Evolutionary conservation across 2,113 vertebrate species (phyloP), one percentile per base, ranked within the genome.

Genomic region (Clupea harengus): DNA sequence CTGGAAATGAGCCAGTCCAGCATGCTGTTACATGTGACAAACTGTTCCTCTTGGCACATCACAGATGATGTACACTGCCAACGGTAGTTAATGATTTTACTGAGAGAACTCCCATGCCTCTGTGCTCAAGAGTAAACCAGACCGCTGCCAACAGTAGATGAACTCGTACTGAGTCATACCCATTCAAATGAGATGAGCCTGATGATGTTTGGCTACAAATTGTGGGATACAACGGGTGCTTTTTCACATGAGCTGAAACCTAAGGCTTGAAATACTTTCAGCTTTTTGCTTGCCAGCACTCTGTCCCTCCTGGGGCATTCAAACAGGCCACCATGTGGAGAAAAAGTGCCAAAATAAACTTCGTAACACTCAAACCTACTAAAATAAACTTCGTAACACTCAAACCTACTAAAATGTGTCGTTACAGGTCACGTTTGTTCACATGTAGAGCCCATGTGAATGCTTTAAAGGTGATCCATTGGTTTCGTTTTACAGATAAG

Each of bases 41-140:
- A 28, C 10, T 10, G 2, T 72, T 32, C n/a, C 64, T 32, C 28
- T 32, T 25, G 64, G 64, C 64, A 72, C 64, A 72, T 32, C 64
- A 32, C 64, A 72, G 64, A 13, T 72, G 64, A 13, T 72, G 64
- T 72, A 9, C 64, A 15, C 25, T 15, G 64, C 25, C 64, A 72
- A 9, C 64, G 11, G 64, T 72, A 47, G 87, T 89, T 88, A 84
- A 88, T 88, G 49, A 87, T 85, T 84, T 67, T 83, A 87, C 81
- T 20, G 47, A 32, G 6, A 84, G 81, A 20, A 85, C 39, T 81
- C 81, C 64, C 64, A 75, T 39, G 82, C 46, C 1, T 72, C 20
- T 82, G 57, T 86, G 81, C 72, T 44, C 6, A 39, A 32, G 25
- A 13, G n/a, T 72, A 28, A 72, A 72, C 3, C 64, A 72, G 64